Conservation (phyloP, 2,113 vertebrate genomes). For the Sander vitreus region DNA sequence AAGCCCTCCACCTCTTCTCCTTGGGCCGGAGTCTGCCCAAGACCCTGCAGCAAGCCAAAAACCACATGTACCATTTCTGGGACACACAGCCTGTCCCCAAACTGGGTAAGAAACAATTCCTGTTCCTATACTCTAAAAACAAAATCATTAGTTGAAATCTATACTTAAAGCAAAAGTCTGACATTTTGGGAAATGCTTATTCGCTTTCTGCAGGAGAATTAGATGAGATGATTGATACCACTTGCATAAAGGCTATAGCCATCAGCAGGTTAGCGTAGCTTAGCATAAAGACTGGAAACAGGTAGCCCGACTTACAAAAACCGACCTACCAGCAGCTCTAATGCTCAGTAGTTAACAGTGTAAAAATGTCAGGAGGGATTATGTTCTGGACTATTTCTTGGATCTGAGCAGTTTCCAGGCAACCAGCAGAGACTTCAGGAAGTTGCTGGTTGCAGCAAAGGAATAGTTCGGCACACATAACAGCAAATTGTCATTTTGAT, state of each 20-base stretch:
- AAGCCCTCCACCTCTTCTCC: conserved; percentile 96
- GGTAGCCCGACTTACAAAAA: not conserved
- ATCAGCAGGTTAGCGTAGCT: not conserved
- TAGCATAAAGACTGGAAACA: not conserved
- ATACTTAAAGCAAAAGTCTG: not conserved
- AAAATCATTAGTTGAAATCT: not conserved
- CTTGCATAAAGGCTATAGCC: too few species aligned
- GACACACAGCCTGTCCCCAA: conserved; percentile 95
- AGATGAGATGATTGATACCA: not conserved
- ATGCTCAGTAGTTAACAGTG: not conserved
- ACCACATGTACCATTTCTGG: conserved; percentile 95
- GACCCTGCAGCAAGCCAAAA: conserved; percentile 93
- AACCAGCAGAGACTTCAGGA: not conserved
- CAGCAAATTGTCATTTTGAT: not conserved
- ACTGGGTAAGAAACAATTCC: conserved; percentile 84
- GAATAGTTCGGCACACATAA: not conserved
- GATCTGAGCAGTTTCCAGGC: not conserved
- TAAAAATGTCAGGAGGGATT: not conserved
- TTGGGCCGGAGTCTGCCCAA: conserved; percentile 91
- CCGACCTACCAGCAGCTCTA: not conserved
- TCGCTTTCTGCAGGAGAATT: not conserved
- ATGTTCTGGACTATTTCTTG: not conserved
- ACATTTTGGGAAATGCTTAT: not conserved
- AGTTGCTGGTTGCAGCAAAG: not conserved
- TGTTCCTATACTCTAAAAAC: not conserved